These are phyloP conservation scores for Punctoribates punctum DNA, from an alignment of 2,888 invertebrate species.

Conservation along the genomic window DNA sequence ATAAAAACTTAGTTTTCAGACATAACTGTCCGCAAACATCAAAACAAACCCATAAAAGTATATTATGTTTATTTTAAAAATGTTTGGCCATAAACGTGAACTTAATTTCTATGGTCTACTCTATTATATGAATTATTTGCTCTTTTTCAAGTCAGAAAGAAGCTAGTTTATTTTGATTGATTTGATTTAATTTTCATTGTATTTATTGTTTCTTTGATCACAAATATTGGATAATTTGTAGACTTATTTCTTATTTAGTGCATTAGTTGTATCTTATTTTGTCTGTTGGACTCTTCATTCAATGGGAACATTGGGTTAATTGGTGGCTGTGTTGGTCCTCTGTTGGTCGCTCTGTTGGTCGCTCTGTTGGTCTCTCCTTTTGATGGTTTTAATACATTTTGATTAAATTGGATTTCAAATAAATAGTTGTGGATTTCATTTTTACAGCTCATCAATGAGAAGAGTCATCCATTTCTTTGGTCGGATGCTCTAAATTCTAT, in stretches of 20 bases:
- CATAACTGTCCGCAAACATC: not conserved
- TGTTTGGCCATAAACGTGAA: slow-evolving; percentile 20
- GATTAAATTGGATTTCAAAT: slow-evolving; percentile 33
- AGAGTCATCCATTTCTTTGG: slow-evolving; percentile 21
- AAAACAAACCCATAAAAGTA: not conserved
- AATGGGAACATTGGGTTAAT: slow-evolving; percentile 1
- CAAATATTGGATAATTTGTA: not conserved
- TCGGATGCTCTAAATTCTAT: slow-evolving; percentile 31
- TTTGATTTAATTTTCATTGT: slow-evolving; percentile 31
- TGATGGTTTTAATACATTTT: slow-evolving; percentile 15
- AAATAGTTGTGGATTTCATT: slow-evolving; percentile 31
- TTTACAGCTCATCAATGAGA: slow-evolving; percentile 33
- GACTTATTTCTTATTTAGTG: not conserved
- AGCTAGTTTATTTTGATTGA: slow-evolving; percentile 35
- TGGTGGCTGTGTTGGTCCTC: not conserved
- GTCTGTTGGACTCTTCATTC: not conserved
- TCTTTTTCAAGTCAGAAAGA: not conserved
- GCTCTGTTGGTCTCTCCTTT: not conserved
- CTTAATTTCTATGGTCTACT: not conserved
- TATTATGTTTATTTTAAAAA: slow-evolving; percentile 8
- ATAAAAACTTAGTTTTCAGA: not conserved
- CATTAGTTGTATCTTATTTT: not conserved
- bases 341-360: not conserved
- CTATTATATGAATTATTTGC: not conserved
- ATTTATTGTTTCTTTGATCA: not conserved